A percentile compares a stretch with the other conserved stretches of the same genome.
These are phyloP conservation scores for Eptesicus fuscus DNA, from an alignment of 2,113 vertebrate genomes.

Conservation along the genomic window DNA sequence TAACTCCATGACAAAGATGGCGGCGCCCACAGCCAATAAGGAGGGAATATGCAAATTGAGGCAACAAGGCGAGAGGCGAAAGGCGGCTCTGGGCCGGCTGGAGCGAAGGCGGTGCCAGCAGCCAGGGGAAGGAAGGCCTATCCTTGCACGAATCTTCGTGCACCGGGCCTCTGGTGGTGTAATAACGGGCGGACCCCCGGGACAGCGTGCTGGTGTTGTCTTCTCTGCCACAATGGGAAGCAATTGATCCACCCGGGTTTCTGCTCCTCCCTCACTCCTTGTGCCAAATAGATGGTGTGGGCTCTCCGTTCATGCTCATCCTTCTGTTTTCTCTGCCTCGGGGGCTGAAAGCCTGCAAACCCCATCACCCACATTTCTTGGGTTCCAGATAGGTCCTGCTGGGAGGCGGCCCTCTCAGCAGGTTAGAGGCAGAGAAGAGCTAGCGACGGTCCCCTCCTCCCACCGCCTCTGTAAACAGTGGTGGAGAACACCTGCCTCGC, in stretches of 20 bases:
- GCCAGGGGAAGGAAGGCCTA: no score
- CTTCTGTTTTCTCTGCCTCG: background rate
- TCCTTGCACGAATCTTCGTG: no score
- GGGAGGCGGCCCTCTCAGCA: background rate
- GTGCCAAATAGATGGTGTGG: background rate
- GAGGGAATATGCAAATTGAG: no score
- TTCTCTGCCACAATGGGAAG: background rate
- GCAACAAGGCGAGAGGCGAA: no score
- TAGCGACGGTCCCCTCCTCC: background rate
- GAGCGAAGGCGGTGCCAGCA: no score
- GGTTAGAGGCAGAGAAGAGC: background rate
- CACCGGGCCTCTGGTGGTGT: no score
- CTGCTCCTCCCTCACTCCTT: background rate
- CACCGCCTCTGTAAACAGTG: background rate
- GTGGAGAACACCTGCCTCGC: background rate
- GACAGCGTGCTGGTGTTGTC: no score
- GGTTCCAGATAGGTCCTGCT: background rate
- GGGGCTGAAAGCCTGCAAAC: background rate
- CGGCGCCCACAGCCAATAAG: no score
- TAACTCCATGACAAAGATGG: no score
- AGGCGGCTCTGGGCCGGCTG: no score
- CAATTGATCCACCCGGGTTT: background rate
- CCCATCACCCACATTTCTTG: background rate
- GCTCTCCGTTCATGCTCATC: background rate
- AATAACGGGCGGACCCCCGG: background rate